Evolutionary conservation across 2,113 vertebrate species (phyloP).

Genomic region (Mellivora capensis): DNA sequence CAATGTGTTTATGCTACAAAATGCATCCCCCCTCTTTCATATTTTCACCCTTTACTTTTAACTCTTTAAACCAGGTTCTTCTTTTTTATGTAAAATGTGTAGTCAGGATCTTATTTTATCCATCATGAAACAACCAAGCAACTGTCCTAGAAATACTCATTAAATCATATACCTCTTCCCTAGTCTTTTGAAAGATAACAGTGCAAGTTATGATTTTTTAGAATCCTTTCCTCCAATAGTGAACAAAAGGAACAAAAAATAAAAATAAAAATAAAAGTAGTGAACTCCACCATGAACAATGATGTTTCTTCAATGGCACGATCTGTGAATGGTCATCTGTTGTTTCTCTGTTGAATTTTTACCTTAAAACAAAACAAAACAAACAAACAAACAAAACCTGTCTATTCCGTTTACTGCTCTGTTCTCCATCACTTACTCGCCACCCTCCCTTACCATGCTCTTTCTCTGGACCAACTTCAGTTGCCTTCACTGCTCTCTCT

Average conservation of each 20-base stretch:
- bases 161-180: background rate
- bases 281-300: too few relatives aligned
- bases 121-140: background rate
- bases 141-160: background rate
- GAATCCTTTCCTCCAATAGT: background rate
- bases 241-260: background rate
- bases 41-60: background rate
- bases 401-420: too few relatives aligned
- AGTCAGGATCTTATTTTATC: background rate
- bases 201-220: background rate
- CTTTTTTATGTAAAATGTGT: background rate
- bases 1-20: background rate
- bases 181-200: background rate
- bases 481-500: background rate
- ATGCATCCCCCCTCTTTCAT: background rate
- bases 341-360: background rate
- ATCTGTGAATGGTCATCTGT: accelerated
- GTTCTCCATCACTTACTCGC: background rate
- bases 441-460: too few relatives aligned
- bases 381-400: too few relatives aligned
- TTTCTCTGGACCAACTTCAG: background rate
- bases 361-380: background rate
- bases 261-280: background rate
- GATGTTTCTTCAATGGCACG: accelerated
- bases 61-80: background rate